Base-by-base conservation (phyloP, 2,113 vertebrate species). In the Dendrocopos noguchii region DNA sequence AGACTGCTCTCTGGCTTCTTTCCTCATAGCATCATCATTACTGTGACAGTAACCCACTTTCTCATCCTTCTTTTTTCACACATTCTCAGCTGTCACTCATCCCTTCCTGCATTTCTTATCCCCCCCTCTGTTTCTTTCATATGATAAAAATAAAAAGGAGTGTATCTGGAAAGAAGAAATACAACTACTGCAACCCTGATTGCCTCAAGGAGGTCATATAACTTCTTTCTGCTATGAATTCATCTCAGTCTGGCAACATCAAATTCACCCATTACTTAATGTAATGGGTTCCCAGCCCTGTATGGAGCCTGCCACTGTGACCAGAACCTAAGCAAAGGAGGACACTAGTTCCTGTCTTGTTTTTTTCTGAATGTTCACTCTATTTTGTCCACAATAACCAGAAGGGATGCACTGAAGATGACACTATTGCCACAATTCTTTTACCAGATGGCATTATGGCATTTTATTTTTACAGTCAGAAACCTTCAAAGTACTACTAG, bases 21-120 rank as follows among this genome's bases (percentile, higher is more conserved):
- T 74, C 59, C 75, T 74, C 33, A 34, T 6, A 83, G 52, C 29
- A 64, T 70, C 65, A 68, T 33, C 31, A 80, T 64, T 24, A 29
- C 61, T 75, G 70, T 56, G 70, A 91, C 74, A 83, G 55, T 75
- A 86, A 86, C 59, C 87, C 55, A 57, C 28, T 87, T 93, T 24
- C 34, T n/a, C 44, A n/a, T 16, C 53, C 47, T 64, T 63, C 31
- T 14, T 52, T 74, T 80, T 46, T 12, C 56, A 56, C 42, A 36
- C 44, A 19, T 88, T 84, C 77, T 80, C 84, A 95, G 56, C 66
- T 93, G 36, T 59, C 80, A 78, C 60, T 72, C 67, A 88, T 12
- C 10, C 21, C 34, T 28, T 34, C 28, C 71, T 34, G 50, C 50
- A 56, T 67, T 76, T 66, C 44, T 75, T 46, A 79, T 66, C 39